These are phyloP conservation scores for Euwallacea similis DNA, from an alignment of 1,140 invertebrate genomes.

Conservation along the genomic window DNA sequence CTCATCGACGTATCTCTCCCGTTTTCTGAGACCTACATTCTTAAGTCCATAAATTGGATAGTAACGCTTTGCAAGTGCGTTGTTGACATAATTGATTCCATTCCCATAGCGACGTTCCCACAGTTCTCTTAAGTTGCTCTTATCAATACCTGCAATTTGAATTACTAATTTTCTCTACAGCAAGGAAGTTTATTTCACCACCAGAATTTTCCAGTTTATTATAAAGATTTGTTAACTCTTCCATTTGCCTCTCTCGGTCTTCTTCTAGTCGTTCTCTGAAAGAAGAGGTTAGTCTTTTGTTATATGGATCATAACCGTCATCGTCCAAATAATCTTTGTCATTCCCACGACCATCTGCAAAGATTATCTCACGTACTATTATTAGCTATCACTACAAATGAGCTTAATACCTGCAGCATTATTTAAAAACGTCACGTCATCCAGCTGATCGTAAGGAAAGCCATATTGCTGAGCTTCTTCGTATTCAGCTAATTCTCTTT, in stretches of 20 bases:
- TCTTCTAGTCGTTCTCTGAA: slow-evolving; percentile 57
- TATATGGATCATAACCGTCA: slow-evolving; percentile 39
- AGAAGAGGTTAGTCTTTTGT: slow-evolving; percentile 53
- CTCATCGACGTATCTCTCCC: slow-evolving; percentile 34
- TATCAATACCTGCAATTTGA: slow-evolving; percentile 18
- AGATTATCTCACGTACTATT: no score
- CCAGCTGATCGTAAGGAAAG: slow-evolving; percentile 37
- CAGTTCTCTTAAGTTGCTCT: slow-evolving; percentile 52
- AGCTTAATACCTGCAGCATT: slow-evolving; percentile 27
- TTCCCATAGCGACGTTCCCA: slow-evolving; percentile 50
- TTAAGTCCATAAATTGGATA: slow-evolving; percentile 47
- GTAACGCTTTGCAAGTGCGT: slow-evolving; percentile 9
- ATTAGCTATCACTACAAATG: not conserved
- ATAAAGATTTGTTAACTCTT: slow-evolving; percentile 60
- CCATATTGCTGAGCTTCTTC: slow-evolving; percentile 43
- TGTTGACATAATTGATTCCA: slow-evolving; percentile 15
- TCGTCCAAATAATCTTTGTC: slow-evolving; percentile 42
- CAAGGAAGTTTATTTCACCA: slow-evolving; percentile 7
- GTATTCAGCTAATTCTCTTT: slow-evolving; percentile 48
- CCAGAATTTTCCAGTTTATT: slow-evolving; percentile 57
- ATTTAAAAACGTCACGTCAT: slow-evolving; percentile 42
- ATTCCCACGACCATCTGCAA: slow-evolving; percentile 8
- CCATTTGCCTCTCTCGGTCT: slow-evolving; percentile 56
- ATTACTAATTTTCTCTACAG: slow-evolving; percentile 13
- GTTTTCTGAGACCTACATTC: slow-evolving; percentile 46